These are phyloP conservation scores for Phylloscopus whistleri DNA, from an alignment of 2,113 vertebrate species.

Conservation along the genomic window DNA sequence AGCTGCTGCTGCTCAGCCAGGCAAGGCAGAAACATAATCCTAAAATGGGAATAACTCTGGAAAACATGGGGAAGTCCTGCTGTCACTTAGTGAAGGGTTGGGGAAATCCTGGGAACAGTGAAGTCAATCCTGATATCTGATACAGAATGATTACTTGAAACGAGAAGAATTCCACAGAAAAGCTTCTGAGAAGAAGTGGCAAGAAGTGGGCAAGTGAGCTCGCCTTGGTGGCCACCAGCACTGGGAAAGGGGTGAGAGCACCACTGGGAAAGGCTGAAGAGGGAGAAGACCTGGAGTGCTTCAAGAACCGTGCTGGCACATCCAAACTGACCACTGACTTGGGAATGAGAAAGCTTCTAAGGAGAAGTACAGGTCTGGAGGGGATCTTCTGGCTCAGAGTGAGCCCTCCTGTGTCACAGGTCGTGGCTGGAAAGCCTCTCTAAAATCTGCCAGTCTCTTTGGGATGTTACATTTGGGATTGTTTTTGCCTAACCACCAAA, in stretches of 20 bases:
- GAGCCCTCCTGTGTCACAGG: neutral
- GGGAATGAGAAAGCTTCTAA: neutral
- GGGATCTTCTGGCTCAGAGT: neutral
- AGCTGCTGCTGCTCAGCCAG: neutral
- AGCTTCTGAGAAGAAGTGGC: neutral
- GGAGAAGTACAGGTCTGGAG: neutral
- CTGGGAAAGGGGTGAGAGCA: neutral
- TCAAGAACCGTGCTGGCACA: fast-evolving
- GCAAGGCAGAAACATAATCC: neutral
- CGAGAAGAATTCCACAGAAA: neutral
- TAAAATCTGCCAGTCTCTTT: neutral
- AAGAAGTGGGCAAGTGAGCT: neutral
- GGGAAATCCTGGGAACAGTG: neutral
- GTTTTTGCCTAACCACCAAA: neutral
- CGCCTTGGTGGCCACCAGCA: fast-evolving
- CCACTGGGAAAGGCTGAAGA: neutral
- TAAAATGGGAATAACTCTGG: neutral
- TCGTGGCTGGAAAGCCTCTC: neutral
- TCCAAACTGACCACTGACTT: fast-evolving
- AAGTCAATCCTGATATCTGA: neutral
- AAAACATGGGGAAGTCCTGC: neutral
- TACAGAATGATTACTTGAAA: neutral
- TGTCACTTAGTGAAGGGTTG: neutral
- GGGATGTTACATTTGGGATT: neutral
- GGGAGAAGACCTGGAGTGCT: neutral